Evolutionary conservation across 1,140 invertebrate genomes (phyloP).

Genomic region (Samia ricini): DNA sequence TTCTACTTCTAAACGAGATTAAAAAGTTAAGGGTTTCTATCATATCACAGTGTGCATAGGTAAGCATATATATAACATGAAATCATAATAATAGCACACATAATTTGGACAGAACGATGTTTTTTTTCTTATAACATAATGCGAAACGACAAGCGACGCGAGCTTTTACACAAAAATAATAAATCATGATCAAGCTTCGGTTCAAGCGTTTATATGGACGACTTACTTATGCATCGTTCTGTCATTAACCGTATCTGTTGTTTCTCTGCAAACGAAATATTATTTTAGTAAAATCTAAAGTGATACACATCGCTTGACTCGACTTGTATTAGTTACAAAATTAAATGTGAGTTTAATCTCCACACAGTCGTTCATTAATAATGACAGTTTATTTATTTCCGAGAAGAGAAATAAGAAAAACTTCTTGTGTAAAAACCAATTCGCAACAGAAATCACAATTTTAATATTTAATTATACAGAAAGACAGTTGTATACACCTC

Average conservation of each 20-base stretch:
- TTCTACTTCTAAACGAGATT: not conserved
- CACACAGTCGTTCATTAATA: not conserved
- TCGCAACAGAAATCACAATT: no score
- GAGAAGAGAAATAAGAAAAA: no score
- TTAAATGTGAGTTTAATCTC: not conserved
- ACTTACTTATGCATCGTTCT: slow-evolving; percentile 72
- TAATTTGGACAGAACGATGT: slow-evolving; percentile 26
- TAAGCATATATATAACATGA: not conserved
- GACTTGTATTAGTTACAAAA: not conserved
- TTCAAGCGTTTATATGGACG: not conserved
- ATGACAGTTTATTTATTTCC: no score
- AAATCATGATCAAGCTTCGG: not conserved
- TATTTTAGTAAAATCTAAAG: not conserved
- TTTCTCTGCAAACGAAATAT: slow-evolving; percentile 55
- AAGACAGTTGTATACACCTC: not conserved
- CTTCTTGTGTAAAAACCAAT: no score
- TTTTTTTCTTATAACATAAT: not conserved
- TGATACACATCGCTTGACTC: not conserved
- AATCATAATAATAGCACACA: slow-evolving; percentile 1
- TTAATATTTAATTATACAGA: no score
- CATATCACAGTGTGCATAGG: not conserved
- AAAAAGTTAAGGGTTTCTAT: not conserved
- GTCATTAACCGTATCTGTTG: slow-evolving; percentile 40
- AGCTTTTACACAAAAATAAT: not conserved
- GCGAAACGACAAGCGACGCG: not conserved